Conservation (phyloP, 1,140 invertebrate species). For the Apis dorsata region DNA sequence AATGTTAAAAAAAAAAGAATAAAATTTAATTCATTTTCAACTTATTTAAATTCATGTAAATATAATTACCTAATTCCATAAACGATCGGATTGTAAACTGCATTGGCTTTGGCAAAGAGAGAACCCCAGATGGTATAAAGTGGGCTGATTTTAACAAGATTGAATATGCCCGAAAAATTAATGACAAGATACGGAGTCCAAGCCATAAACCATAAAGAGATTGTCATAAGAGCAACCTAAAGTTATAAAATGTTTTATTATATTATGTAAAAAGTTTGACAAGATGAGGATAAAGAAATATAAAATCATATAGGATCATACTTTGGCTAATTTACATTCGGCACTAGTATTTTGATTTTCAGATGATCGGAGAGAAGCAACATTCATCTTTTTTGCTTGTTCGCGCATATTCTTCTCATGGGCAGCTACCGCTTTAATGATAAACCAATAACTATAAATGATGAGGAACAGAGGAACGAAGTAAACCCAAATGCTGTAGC, state of each 20-base stretch:
- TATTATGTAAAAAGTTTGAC: neutral
- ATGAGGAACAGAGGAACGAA: conserved; percentile 87
- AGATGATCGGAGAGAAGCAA: conserved; percentile 86
- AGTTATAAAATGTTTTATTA: conserved; percentile 4
- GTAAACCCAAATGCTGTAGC: conserved; percentile 87
- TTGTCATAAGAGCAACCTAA: conserved; percentile 89
- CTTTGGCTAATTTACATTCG: conserved; percentile 89
- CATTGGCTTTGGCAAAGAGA: conserved; percentile 89
- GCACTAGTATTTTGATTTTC: conserved; percentile 85
- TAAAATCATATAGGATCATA: conserved; percentile 47
- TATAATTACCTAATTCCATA: conserved; percentile 86
- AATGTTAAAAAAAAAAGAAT: conserved; percentile 13
- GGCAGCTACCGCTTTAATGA: conserved; percentile 87
- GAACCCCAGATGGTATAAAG: conserved; percentile 89
- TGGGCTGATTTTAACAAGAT: conserved; percentile 84
- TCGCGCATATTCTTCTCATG: conserved; percentile 91
- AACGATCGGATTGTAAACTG: conserved; percentile 91
- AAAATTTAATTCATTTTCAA: neutral
- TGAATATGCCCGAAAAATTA: conserved; percentile 88
- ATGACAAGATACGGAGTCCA: conserved; percentile 93
- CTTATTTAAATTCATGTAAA: neutral
- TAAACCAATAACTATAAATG: conserved; percentile 89
- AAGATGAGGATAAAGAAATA: neutral
- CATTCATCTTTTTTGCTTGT: conserved; percentile 93
- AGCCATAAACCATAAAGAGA: conserved; percentile 90